These are phyloP conservation scores for Myotis davidii DNA, from an alignment of 2,113 vertebrate genomes.

Conservation along the genomic window DNA sequence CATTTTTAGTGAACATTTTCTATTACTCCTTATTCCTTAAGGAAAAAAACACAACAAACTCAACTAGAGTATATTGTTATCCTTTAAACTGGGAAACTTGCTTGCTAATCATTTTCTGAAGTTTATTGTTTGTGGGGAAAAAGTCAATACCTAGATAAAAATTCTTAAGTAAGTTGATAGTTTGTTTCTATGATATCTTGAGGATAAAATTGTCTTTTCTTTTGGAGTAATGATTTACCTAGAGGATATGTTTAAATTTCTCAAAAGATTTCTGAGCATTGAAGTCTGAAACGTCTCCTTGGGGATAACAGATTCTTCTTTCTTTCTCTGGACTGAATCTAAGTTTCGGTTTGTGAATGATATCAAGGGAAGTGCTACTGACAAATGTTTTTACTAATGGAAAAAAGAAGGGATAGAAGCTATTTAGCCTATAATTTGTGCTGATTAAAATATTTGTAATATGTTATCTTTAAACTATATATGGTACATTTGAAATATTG, in stretches of 20 bases:
- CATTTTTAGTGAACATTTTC: slow-evolving; percentile 13
- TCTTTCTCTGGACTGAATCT: not conserved
- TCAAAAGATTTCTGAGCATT: not conserved
- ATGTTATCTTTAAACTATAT: slow-evolving; percentile 40
- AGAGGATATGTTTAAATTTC: slow-evolving; percentile 9
- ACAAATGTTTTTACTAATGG: slow-evolving; percentile 16
- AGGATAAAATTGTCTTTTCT: not conserved
- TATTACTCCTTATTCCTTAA: not conserved
- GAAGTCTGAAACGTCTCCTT: not conserved
- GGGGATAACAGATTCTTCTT: slow-evolving; percentile 4
- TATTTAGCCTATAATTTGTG: slow-evolving; percentile 39
- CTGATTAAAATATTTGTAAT: slow-evolving; percentile 40
- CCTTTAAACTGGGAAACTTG: not conserved
- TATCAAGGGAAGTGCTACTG: not conserved
- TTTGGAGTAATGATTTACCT: slow-evolving; percentile 16
- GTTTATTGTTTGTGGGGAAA: slow-evolving; percentile 2
- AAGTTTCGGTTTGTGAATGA: slow-evolving; percentile 46
- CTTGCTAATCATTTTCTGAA: slow-evolving; percentile 52
- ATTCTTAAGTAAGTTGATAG: slow-evolving; percentile 23
- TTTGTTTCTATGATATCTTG: slow-evolving; percentile 23
- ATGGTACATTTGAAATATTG: slow-evolving; percentile 15
- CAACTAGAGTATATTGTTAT: not conserved
- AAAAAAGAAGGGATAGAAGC: not conserved
- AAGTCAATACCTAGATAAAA: not conserved
- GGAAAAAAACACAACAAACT: not conserved